Conservation (phyloP, 2,888 invertebrate species). For the Polymixis flavicincta region DNA sequence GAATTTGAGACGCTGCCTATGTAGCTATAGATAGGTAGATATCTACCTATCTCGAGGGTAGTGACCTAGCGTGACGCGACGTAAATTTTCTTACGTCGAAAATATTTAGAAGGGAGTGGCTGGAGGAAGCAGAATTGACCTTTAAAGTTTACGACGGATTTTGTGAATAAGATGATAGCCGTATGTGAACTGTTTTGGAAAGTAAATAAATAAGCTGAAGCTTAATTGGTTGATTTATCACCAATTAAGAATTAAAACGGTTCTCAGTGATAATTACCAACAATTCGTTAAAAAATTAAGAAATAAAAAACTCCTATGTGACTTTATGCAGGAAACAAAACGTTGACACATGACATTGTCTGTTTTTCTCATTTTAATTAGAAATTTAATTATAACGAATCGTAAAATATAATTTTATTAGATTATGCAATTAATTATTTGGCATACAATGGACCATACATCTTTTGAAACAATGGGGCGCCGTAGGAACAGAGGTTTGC, state of each 20-base stretch:
- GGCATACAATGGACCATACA: slow-evolving; percentile 67
- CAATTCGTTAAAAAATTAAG: neutral
- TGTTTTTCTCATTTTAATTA: slow-evolving; percentile 52
- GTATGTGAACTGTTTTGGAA: slow-evolving; percentile 25
- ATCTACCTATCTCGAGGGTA: slow-evolving; percentile 20
- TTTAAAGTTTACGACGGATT: slow-evolving; percentile 24
- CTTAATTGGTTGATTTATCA: slow-evolving; percentile 10
- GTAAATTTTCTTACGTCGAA: slow-evolving; percentile 36
- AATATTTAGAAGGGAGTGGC: slow-evolving; percentile 23
- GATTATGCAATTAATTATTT: slow-evolving; percentile 69
- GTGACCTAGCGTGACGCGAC: slow-evolving; percentile 44
- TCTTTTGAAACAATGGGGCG: slow-evolving; percentile 70
- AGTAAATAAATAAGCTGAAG: slow-evolving; percentile 4
- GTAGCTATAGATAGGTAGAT: neutral
- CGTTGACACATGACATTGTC: slow-evolving; percentile 38
- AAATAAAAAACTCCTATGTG: slow-evolving; percentile 12
- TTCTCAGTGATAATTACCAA: slow-evolving; percentile 14
- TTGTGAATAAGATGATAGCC: neutral
- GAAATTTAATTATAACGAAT: slow-evolving; percentile 41
- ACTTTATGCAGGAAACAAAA: slow-evolving; percentile 44
- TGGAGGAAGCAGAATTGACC: slow-evolving; percentile 5
- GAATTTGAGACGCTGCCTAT: slow-evolving; percentile 46
- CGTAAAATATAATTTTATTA: slow-evolving; percentile 47
- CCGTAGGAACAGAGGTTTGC: slow-evolving; percentile 47
- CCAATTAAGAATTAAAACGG: slow-evolving; percentile 21